Base-by-base conservation (phyloP, 2,113 vertebrate species). In the Holacanthus passer region DNA sequence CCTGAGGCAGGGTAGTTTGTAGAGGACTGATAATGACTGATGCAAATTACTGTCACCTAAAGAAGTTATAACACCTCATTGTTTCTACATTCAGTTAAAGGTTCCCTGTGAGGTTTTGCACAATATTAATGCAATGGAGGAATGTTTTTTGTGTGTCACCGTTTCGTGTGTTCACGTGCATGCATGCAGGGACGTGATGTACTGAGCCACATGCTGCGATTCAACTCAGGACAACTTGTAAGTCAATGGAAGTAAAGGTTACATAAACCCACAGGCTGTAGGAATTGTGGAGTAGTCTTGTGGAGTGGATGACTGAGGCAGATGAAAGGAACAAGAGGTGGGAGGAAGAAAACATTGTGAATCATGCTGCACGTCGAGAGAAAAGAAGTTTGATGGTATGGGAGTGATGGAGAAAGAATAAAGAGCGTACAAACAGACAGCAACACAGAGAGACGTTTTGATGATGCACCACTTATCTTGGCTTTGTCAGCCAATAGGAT, bases 301-400 rank as follows among this genome's bases (percentile, higher is more conserved):
- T 84, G 63, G 70, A 84, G 69, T n/a, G 71, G 75, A 62, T 71
- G 78, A 82, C 68, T 64, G 66, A 85, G 63, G 66, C 67, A 43
- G 74, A 79, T 77, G 56, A 71, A 66, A 83, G 59, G 71, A 58
- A 73, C 56, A 68, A 64, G 69, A 73, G 76, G 82, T 77, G 70
- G 82, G 80, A 71, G 71, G 71, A 8, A 67, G 66, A 84, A 81
- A 80, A 60, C 50, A 63, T 35, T 70, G 12, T 82, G 72, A 89
- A 62, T 88, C 85, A 87, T 8, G 0, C 58, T 71, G 58, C 52
- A 66, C 12, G 17, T 24, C 0, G 5, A 66, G 41, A 79, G 62
- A 65, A 65, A 60, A 56, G 43, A 70, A 3, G 39, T 85, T 67
- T 74, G 65, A 83, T 79, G 52, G 20, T 75, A 19, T 24, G 24